Evolutionary conservation across 2,888 invertebrate genomes (phyloP), one percentile per base, ranked within the genome.

Genomic region (Oligia fasciuncula): DNA sequence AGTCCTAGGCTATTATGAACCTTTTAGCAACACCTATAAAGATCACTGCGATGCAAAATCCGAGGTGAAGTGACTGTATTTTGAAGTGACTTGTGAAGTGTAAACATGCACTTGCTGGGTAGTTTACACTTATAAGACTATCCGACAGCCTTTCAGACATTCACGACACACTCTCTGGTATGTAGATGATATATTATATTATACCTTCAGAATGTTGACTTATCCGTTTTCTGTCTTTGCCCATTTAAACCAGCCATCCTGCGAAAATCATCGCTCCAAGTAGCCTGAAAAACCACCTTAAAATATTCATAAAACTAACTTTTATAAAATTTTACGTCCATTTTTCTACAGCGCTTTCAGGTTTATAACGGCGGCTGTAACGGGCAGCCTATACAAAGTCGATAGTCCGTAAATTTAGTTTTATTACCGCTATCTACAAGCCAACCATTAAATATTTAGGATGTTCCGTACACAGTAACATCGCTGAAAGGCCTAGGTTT

Each of bases 371-470:
- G 51, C n/a, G 29, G 72, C 19, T 43, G 70, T 80, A 73, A 84
- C 67, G 46, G 23, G 67, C 70, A 76, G 63, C 75, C 73, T 62
- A 78, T 46, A 79, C 82, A 73, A 60, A 66, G 19, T 72, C 46
- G 46, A 74, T 84, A 68, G 73, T 23, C 75, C 67, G 73, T 85
- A 85, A 85, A 85, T 85, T 85, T 65, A 57, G 67, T 85, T 85
- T 85, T 85, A 85, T 85, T 85, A 82, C 85, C 65, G 40, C 51
- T 81, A 66, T 66, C 40, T 76, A 71, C 29, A 43, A 76, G 70
- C 63, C 67, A 65, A 65, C 81, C 40, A 65, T 68, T 74, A 67
- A 71, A 70, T 67, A 71, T 84, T 80, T 73, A 80, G 70, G 60
- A 49, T 79, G n/a, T 73, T 76, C 69, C n/a, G 62, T 63, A 43